A percentile compares a stretch with the other conserved stretches of the same genome.
phyloP scores from a whole-genome alignment of 1,140 invertebrate species.

The Branchinecta lynchi region DNA sequence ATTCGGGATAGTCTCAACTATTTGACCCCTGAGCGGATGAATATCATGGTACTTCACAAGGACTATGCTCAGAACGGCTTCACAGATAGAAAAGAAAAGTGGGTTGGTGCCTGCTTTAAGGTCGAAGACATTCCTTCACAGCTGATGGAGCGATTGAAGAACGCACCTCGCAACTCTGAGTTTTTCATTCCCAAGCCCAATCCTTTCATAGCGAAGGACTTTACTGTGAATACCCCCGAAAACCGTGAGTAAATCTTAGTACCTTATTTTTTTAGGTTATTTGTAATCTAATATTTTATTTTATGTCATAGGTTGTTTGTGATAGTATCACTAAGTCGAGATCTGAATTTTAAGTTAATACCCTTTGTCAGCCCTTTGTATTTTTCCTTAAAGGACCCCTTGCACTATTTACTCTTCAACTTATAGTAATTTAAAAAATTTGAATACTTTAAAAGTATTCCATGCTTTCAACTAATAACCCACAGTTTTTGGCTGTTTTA shows the following conservation, averaged over 20 bases:
- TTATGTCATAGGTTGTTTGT: too few relatives aligned
- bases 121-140: conserved; percentile 28
- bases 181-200: conserved; percentile 57
- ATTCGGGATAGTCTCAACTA: conserved; percentile 26
- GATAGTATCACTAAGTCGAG: too few relatives aligned
- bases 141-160: conserved; percentile 30
- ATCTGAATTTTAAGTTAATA: too few relatives aligned
- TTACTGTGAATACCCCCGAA: conserved; percentile 41
- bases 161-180: conserved; percentile 25
- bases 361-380: too few relatives aligned
- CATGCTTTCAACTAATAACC: too few relatives aligned
- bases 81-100: conserved; percentile 27
- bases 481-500: too few relatives aligned
- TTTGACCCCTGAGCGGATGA: conserved; percentile 27
- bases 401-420: too few relatives aligned
- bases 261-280: not conserved
- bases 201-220: conserved; percentile 64
- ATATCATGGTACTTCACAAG: conserved; percentile 29
- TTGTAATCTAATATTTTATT: too few relatives aligned
- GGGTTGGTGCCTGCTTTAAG: conserved; percentile 26
- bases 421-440: too few relatives aligned
- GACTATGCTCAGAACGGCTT: conserved; percentile 23
- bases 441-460: too few relatives aligned
- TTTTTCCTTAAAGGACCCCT: too few relatives aligned
- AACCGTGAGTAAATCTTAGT: conserved; percentile 15